Conservation (phyloP, 2,797 vertebrate genomes). For the Phrynocephalus vlangalii region DNA sequence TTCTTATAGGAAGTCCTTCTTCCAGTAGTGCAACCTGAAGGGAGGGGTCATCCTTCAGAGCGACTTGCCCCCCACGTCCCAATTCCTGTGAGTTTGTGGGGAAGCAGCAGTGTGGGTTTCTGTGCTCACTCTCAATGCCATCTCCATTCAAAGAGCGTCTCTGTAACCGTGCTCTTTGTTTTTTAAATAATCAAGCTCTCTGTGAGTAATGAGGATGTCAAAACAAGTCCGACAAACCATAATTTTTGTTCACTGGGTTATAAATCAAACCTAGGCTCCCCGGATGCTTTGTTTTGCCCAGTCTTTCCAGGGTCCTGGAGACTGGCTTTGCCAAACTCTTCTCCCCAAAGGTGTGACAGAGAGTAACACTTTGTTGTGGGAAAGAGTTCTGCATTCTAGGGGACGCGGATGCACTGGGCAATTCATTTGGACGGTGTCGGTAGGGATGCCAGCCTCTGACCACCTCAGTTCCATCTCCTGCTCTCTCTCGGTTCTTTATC, state of each 20-base stretch:
- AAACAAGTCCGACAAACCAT: constrained; percentile 60
- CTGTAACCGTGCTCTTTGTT: constrained; percentile 61
- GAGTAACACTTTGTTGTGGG: no score
- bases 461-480: no score
- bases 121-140: constrained; percentile 58
- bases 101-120: constrained; percentile 34
- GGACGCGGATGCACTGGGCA: no score
- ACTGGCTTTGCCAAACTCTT: constrained; percentile 28
- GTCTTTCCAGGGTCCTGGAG: constrained; percentile 55
- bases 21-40: background rate
- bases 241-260: constrained; percentile 59
- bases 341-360: constrained; percentile 57
- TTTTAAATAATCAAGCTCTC: constrained; percentile 57
- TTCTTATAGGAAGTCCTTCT: background rate
- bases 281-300: constrained; percentile 70
- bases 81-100: constrained; percentile 47
- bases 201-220: constrained; percentile 68
- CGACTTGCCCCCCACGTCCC: constrained; percentile 31
- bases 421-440: no score
- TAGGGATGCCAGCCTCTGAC: no score
- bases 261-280: constrained; percentile 69
- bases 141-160: constrained; percentile 57
- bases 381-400: no score
- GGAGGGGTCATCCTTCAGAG: constrained; percentile 18
- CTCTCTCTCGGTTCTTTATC: no score